Percentiles rank a stretch among this genome's conserved stretches.
Conservation (phyloP, 2,113 vertebrate species). For the Manacus vitellinus region DNA sequence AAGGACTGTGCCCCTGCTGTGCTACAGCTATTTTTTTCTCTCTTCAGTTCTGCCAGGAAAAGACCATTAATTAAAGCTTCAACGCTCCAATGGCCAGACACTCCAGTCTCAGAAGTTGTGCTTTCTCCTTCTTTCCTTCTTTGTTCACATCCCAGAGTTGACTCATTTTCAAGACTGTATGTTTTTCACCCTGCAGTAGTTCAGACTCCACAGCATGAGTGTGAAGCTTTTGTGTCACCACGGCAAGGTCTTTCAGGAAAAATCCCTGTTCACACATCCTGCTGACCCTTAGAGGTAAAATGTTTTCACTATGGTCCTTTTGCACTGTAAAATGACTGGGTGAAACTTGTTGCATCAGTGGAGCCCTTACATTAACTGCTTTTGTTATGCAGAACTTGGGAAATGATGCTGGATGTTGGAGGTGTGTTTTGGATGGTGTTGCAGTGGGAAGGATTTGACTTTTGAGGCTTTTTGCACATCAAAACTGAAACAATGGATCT, state of each 20-base stretch:
- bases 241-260: background rate
- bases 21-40: background rate
- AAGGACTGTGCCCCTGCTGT: background rate
- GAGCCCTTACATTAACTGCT: background rate
- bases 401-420: background rate
- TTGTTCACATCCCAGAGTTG: background rate
- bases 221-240: background rate
- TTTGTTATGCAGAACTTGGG: background rate
- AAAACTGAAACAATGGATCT: background rate
- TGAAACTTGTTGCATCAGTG: background rate
- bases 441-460: background rate
- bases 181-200: background rate
- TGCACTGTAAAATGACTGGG: background rate
- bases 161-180: background rate
- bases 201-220: background rate
- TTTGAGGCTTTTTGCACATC: background rate
- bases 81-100: fast-evolving
- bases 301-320: background rate
- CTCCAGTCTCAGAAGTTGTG: background rate
- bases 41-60: background rate
- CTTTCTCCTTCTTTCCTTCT: background rate
- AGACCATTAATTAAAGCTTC: slow-evolving; percentile 16
- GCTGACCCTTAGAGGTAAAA: background rate
- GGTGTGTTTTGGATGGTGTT: background rate
- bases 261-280: fast-evolving